Percentiles rank a stretch among this genome's conserved stretches.
Conservation (phyloP, 2,888 invertebrate genomes). For the Pammene aurita region DNA sequence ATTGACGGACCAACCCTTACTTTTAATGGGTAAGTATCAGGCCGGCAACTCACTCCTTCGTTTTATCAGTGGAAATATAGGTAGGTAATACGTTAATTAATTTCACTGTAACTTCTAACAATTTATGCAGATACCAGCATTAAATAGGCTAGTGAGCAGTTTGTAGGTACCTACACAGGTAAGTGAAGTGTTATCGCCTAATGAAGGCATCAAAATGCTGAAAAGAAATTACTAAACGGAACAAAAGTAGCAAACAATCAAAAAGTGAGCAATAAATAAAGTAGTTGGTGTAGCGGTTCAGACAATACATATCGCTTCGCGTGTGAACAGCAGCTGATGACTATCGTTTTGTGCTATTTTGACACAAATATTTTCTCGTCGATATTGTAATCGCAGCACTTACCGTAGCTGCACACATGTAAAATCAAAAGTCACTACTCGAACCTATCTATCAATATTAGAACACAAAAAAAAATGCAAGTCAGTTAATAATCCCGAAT, state of each 20-base stretch:
- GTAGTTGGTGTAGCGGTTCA: constrained; percentile 57
- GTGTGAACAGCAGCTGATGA: constrained; percentile 69
- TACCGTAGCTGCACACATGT: constrained; percentile 59
- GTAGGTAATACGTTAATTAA: too few relatives aligned
- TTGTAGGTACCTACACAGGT: background rate
- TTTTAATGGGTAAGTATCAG: constrained; percentile 6
- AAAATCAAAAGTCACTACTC: constrained; percentile 73
- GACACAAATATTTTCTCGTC: constrained; percentile 69
- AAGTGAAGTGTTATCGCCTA: constrained; percentile 41
- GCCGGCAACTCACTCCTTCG: background rate
- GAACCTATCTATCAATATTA: constrained; percentile 83
- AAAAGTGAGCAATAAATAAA: constrained; percentile 58
- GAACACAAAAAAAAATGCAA: constrained; percentile 83
- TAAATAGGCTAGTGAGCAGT: too few relatives aligned
- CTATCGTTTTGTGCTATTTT: constrained; percentile 73
- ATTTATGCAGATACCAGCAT: too few relatives aligned
- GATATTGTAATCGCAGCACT: constrained; percentile 70
- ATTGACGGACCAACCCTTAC: constrained; percentile 17
- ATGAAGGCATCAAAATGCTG: constrained; percentile 59
- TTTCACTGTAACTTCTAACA: too few relatives aligned
- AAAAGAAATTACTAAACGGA: constrained; percentile 56
- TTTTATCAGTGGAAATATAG: too few relatives aligned
- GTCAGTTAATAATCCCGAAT: constrained; percentile 83
- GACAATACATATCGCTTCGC: constrained; percentile 69
- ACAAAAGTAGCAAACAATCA: constrained; percentile 58